A percentile compares a stretch with the other conserved stretches of the same genome.
Conservation (phyloP, 1,140 invertebrate genomes). For the Trialeurodes vaporariorum region DNA sequence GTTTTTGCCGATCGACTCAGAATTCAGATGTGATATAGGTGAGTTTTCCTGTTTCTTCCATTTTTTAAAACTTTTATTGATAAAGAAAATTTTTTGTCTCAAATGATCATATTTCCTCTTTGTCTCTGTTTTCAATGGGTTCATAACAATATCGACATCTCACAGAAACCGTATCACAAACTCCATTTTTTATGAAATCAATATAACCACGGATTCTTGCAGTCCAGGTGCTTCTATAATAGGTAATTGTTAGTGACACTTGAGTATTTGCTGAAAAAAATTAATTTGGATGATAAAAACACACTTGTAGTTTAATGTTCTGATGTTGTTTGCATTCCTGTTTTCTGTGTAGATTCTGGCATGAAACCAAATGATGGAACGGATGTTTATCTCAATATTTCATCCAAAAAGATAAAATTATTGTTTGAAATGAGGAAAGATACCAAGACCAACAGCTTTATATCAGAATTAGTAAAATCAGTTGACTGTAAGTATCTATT, state of each 20-base stretch:
- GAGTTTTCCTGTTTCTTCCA: too few relatives aligned
- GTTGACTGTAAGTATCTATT: conserved; percentile 41
- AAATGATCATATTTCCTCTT: too few relatives aligned
- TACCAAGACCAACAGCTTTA: conserved; percentile 48
- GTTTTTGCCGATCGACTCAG: conserved; percentile 58
- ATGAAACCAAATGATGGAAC: conserved; percentile 37
- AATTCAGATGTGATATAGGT: conserved; percentile 64
- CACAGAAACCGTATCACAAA: too few relatives aligned
- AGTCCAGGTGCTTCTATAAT: too few relatives aligned
- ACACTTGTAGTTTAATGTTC: conserved; percentile 1
- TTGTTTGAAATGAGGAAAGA: conserved; percentile 51
- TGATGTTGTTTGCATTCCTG: conserved; percentile 21
- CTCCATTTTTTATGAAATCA: too few relatives aligned
- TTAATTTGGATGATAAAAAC: background rate
- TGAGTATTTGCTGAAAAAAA: too few relatives aligned
- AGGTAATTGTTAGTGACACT: too few relatives aligned
- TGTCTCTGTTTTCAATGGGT: too few relatives aligned
- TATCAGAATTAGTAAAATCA: conserved; percentile 40
- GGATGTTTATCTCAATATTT: conserved; percentile 47
- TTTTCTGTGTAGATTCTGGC: conserved; percentile 40
- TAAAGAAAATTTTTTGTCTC: too few relatives aligned
- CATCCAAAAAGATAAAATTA: conserved; percentile 42
- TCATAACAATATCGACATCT: too few relatives aligned
- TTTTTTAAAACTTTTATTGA: too few relatives aligned
- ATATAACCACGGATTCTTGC: too few relatives aligned